Conservation (phyloP, 2,797 vertebrate species). For the Tenualosa thibaudeaui region DNA sequence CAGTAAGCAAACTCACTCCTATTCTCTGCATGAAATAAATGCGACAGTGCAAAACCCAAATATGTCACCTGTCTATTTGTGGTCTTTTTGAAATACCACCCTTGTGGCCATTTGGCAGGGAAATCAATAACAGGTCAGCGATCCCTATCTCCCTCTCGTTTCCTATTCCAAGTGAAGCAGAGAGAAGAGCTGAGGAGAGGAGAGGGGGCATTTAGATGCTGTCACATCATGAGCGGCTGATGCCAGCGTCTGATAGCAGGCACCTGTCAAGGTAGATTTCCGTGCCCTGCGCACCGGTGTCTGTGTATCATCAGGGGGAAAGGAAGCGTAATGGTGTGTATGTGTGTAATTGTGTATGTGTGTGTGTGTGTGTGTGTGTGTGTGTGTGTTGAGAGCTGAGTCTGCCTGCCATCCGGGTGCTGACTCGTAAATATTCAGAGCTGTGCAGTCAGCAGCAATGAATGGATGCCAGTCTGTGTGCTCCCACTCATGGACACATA, state of each 20-base stretch:
- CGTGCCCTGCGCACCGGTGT: not conserved
- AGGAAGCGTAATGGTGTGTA: not conserved
- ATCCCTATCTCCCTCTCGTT: slow-evolving; percentile 1
- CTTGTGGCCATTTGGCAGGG: slow-evolving; percentile 13
- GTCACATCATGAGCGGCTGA: slow-evolving; percentile 17
- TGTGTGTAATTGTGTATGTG: not conserved
- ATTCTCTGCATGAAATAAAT: not conserved
- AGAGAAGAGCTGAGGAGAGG: not conserved
- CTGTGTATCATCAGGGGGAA: not conserved
- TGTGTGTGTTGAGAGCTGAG: not conserved
- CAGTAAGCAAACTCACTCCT: not conserved
- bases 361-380: not conserved
- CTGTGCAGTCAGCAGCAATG: slow-evolving; percentile 46
- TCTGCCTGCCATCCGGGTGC: slow-evolving; percentile 39
- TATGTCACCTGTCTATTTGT: slow-evolving; percentile 26
- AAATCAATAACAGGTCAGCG: slow-evolving; percentile 22
- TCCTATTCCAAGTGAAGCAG: not conserved
- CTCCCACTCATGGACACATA: slow-evolving; percentile 30
- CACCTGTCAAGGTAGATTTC: slow-evolving; percentile 15
- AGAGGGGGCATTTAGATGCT: not conserved
- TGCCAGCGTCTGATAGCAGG: slow-evolving; percentile 16
- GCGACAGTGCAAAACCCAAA: not conserved
- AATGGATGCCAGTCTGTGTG: slow-evolving; percentile 55
- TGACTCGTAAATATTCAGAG: slow-evolving; percentile 58
- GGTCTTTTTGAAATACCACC: slow-evolving; percentile 26